Evolutionary conservation across 2,113 vertebrate genomes (phyloP).

Genomic region (Apistogramma diplotaenia): DNA sequence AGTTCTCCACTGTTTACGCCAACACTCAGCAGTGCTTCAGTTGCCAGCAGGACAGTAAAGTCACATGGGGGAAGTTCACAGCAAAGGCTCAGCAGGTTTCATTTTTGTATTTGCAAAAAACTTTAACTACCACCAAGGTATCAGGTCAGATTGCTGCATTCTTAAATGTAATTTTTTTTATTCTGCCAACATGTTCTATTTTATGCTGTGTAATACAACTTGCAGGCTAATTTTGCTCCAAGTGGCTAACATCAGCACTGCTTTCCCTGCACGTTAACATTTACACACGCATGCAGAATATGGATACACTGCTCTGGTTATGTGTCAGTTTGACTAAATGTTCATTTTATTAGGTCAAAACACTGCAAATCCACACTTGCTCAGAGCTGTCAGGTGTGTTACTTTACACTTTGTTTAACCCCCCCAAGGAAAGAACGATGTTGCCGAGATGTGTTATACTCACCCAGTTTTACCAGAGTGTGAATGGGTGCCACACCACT

Average conservation of each 20-base stretch:
- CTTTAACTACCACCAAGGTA: not conserved
- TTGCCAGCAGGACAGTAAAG: not conserved
- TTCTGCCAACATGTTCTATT: not conserved
- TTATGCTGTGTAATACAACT: not conserved
- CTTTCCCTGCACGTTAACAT: not conserved
- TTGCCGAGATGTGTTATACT: slow-evolving; percentile 47
- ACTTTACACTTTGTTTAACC: not conserved
- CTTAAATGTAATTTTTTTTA: not conserved
- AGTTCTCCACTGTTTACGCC: not conserved
- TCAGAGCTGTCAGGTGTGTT: not conserved
- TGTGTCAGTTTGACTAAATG: not conserved
- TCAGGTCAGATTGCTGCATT: not conserved
- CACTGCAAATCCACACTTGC: not conserved
- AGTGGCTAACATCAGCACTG: not conserved
- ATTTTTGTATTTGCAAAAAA: not conserved
- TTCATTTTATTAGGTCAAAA: not conserved
- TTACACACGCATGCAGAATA: not conserved
- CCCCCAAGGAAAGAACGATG: not conserved
- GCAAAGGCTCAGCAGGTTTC: not conserved
- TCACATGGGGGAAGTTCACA: not conserved
- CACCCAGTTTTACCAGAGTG: slow-evolving; percentile 93
- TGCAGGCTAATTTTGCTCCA: not conserved
- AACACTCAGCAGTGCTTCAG: not conserved
- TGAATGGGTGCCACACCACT: slow-evolving; percentile 97
- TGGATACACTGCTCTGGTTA: not conserved